phyloP scores from a whole-genome alignment of 2,888 invertebrate species.

The Cryptophagus acutangulus region DNA sequence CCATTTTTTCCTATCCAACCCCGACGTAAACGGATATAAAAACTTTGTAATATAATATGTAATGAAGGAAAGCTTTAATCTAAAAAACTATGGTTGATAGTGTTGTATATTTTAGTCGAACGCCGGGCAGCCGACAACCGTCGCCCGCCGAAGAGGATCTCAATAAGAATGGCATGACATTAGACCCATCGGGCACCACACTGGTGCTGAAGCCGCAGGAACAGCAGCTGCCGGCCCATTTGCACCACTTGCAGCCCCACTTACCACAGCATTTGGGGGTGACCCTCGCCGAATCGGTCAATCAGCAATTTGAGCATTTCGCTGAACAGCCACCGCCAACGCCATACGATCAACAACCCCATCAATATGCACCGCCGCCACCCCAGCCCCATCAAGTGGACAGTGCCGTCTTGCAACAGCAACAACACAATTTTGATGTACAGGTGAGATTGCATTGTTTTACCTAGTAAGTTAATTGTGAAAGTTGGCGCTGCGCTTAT shows the following conservation, averaged over 20 bases:
- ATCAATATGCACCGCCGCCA: constrained; percentile 41
- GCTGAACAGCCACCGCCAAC: constrained; percentile 37
- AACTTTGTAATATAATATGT: too few species aligned
- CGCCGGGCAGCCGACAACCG: constrained; percentile 85
- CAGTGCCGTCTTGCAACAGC: constrained; percentile 49
- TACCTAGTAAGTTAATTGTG: too few species aligned
- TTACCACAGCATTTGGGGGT: constrained; percentile 50
- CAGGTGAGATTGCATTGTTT: constrained; percentile 59
- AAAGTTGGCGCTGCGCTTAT: too few species aligned
- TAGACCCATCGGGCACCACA: constrained; percentile 48
- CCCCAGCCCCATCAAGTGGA: constrained; percentile 47
- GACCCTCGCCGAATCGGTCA: constrained; percentile 47
- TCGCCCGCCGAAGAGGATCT: constrained; percentile 85
- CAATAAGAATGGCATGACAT: constrained; percentile 51
- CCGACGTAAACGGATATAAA: too few species aligned
- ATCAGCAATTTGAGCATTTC: constrained; percentile 48
- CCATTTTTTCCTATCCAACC: too few species aligned
- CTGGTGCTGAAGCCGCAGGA: constrained; percentile 53
- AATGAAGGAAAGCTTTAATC: too few species aligned
- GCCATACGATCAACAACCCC: constrained; percentile 46
- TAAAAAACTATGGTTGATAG: too few species aligned
- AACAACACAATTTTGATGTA: constrained; percentile 70
- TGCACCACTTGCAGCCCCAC: constrained; percentile 42
- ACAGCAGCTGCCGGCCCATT: constrained; percentile 49
- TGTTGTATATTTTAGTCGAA: constrained; percentile 71